A percentile compares a stretch with the other conserved stretches of the same genome.
Evolutionary conservation across 2,113 vertebrate species (phyloP).

Genomic region (Alethe castanea): DNA sequence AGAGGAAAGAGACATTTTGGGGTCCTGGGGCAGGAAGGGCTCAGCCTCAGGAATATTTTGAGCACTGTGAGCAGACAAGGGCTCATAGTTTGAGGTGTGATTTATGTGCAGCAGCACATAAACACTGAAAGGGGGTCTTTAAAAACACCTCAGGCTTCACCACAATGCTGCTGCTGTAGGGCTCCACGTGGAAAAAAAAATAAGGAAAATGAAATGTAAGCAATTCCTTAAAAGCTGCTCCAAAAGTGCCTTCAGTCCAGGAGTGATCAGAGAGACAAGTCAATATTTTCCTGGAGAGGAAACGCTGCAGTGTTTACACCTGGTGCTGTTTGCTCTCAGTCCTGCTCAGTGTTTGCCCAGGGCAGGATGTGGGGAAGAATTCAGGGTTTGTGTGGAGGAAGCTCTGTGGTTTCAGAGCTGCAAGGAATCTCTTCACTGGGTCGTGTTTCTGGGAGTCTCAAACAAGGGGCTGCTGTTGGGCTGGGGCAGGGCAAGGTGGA

Average conservation of each 20-base stretch:
- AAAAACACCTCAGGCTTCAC: background rate
- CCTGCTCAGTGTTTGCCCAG: background rate
- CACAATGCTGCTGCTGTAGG: conserved; percentile 5
- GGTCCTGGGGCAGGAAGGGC: background rate
- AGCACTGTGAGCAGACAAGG: background rate
- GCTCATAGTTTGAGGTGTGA: background rate
- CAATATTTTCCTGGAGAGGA: conserved; percentile 42
- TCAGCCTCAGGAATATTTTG: background rate
- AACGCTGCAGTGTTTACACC: background rate
- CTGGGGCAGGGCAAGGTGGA: background rate
- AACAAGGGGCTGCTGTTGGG: conserved; percentile 15
- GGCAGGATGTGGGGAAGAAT: background rate
- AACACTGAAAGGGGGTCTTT: background rate
- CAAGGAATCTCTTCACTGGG: background rate
- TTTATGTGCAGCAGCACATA: background rate
- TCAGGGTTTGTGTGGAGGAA: background rate
- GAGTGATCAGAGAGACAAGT: background rate
- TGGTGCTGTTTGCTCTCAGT: background rate
- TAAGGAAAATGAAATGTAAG: background rate
- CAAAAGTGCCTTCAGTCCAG: background rate
- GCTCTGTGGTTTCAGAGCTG: background rate
- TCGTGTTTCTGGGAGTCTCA: fast-evolving
- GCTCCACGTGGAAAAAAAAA: background rate
- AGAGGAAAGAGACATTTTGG: background rate
- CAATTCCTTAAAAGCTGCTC: background rate